Evolutionary conservation across 2,797 vertebrate species (phyloP).

Genomic region (Oceanodroma leucorhoa): DNA sequence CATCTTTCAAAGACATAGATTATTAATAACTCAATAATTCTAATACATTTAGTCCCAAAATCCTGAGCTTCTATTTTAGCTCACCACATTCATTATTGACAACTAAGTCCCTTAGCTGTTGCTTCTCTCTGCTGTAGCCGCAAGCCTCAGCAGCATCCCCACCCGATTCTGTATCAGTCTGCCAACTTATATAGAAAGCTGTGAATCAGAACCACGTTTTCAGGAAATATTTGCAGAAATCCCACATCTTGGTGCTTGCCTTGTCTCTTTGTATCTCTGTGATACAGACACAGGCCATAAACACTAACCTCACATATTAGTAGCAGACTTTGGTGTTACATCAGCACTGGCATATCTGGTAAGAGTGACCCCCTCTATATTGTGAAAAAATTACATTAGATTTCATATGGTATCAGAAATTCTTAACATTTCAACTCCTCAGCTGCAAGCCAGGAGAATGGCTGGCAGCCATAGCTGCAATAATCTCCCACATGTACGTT

Average conservation of each 20-base stretch:
- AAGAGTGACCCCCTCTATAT: not conserved
- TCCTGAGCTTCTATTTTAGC: not conserved
- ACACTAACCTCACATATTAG: not conserved
- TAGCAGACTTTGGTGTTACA: not conserved
- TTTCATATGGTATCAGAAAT: not conserved
- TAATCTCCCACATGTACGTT: not conserved
- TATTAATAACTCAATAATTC: not conserved
- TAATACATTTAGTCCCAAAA: not conserved
- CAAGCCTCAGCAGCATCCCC: not conserved
- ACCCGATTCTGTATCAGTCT: not conserved
- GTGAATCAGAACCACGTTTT: not conserved
- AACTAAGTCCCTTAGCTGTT: not conserved
- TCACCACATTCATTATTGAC: not conserved
- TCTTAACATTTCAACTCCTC: not conserved
- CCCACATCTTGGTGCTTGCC: not conserved
- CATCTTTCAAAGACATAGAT: not conserved
- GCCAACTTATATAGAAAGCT: not conserved
- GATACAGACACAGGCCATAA: not conserved
- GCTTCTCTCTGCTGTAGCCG: not conserved
- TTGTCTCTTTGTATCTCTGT: not conserved
- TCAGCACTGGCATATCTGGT: fast-evolving
- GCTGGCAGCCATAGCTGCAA: not conserved
- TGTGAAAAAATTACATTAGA: not conserved
- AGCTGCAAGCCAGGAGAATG: not conserved
- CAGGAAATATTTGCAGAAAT: not conserved